Evolutionary conservation across 1,140 invertebrate species (phyloP).

Genomic region (Lucilia cuprina): DNA sequence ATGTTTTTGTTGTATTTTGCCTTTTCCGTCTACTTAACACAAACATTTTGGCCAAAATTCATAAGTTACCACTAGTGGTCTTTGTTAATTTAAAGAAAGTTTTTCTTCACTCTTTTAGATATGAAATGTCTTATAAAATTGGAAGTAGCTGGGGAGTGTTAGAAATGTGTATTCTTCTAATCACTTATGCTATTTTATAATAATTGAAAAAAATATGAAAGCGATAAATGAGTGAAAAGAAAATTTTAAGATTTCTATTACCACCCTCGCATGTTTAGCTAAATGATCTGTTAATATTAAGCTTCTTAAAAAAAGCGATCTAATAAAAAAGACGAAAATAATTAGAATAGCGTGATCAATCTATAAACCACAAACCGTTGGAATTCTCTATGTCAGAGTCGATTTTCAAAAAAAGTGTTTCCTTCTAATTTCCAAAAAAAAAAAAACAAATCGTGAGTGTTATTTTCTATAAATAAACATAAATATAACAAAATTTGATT

Average conservation of each 20-base stretch:
- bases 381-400: neutral
- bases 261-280: neutral
- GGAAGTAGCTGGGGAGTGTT: neutral
- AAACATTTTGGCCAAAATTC: neutral
- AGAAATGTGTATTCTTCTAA: neutral
- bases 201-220: no score
- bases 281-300: neutral
- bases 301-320: neutral
- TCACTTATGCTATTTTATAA: no score
- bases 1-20: neutral
- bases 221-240: no score
- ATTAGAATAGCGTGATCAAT: neutral
- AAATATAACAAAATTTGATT: neutral
- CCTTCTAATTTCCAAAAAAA: neutral
- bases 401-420: neutral
- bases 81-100: neutral
- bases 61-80: neutral
- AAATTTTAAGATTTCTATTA: neutral
- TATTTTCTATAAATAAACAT: neutral
- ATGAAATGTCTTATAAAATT: neutral
- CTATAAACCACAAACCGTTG: neutral
- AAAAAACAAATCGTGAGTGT: neutral
- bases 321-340: neutral
- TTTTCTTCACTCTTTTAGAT: neutral
- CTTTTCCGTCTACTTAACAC: neutral